Conservation (phyloP, 2,888 invertebrate genomes). For the Anarsia innoxiella region DNA sequence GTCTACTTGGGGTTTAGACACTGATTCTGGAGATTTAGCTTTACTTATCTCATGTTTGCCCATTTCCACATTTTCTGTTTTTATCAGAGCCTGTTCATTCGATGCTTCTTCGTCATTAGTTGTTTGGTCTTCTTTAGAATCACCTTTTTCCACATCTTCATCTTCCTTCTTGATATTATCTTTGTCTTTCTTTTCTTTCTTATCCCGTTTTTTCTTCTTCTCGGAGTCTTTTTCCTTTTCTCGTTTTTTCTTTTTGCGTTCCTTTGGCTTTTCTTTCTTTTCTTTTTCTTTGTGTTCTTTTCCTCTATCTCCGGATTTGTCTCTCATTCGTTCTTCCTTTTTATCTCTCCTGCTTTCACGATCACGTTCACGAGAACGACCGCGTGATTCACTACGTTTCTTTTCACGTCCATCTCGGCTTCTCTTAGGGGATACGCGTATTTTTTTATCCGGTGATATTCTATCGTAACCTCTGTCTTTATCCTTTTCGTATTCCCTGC, state of each 20-base stretch:
- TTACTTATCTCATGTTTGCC: conserved; percentile 29
- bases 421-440: conserved; percentile 53
- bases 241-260: conserved; percentile 60
- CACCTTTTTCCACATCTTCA: conserved; percentile 39
- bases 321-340: conserved; percentile 63
- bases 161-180: conserved; percentile 43
- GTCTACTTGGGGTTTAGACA: conserved; percentile 29
- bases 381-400: conserved; percentile 62
- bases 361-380: conserved; percentile 67
- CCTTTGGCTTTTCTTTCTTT: conserved; percentile 60
- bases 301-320: conserved; percentile 61
- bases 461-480: conserved; percentile 58
- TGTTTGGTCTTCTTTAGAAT: conserved; percentile 36
- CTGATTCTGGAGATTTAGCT: conserved; percentile 23
- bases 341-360: conserved; percentile 72
- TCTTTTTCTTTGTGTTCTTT: conserved; percentile 76
- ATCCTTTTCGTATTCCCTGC: conserved; percentile 56
- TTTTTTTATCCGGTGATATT: conserved; percentile 56
- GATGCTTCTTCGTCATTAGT: conserved; percentile 30
- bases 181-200: conserved; percentile 73
- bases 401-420: conserved; percentile 53
- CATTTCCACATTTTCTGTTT: conserved; percentile 29
- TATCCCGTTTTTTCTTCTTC: conserved; percentile 70
- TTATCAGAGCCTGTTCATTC: conserved; percentile 16
- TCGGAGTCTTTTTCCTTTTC: conserved; percentile 61